Conservation (phyloP, 2,888 invertebrate species). For the Mythimna albipuncta region DNA sequence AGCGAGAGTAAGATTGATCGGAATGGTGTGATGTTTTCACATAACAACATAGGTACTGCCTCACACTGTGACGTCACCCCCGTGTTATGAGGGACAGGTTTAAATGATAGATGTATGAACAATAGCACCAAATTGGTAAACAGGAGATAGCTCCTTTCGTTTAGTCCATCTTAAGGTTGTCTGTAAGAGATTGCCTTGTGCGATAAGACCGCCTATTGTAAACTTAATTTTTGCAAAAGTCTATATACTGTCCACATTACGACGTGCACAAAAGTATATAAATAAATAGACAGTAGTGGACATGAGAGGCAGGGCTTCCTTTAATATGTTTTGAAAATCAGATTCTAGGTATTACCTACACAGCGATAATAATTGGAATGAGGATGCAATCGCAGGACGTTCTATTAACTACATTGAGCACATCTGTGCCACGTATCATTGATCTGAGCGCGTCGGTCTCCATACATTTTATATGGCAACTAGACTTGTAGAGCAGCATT, state of each 20-base stretch:
- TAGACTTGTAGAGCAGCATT: too few relatives aligned
- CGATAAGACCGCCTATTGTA: too few relatives aligned
- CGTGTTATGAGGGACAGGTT: neutral
- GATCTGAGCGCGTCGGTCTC: too few relatives aligned
- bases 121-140: conserved; percentile 9
- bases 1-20: conserved; percentile 12
- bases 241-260: too few relatives aligned
- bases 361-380: neutral
- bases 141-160: neutral
- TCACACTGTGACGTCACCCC: neutral
- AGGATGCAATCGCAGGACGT: neutral
- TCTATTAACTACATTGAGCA: too few relatives aligned
- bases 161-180: too few relatives aligned
- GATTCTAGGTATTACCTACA: too few relatives aligned
- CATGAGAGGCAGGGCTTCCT: neutral
- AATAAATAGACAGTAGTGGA: neutral
- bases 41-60: neutral
- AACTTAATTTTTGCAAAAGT: too few relatives aligned
- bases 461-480: too few relatives aligned
- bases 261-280: too few relatives aligned
- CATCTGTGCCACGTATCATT: too few relatives aligned
- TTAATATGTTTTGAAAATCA: neutral
- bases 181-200: too few relatives aligned
- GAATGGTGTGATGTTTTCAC: neutral
- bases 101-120: conserved; percentile 23